Evolutionary conservation across 92 coral and sea anemone species (phyloP).

Genomic region (Epizoanthus stellaris): DNA sequence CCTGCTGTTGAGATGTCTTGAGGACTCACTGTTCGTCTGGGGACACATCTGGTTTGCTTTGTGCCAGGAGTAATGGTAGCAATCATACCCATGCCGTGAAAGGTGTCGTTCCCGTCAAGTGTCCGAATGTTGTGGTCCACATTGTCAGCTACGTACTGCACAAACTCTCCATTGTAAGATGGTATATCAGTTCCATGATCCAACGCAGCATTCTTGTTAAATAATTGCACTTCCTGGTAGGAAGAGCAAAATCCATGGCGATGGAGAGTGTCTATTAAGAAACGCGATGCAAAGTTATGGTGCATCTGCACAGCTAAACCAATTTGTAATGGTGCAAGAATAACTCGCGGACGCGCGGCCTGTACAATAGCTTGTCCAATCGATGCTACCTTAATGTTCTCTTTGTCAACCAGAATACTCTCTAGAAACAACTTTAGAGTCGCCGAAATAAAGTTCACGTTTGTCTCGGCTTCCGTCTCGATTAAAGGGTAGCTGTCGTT

Average conservation of each 20-base stretch:
- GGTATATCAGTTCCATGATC: conserved; percentile 60
- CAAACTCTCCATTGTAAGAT: conserved; percentile 42
- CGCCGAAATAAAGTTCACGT: not conserved
- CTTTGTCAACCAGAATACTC: conserved; percentile 1
- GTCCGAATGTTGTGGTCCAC: conserved; percentile 61
- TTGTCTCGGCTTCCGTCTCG: conserved; percentile 28
- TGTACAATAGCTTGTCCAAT: conserved; percentile 35
- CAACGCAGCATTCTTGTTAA: conserved; percentile 54
- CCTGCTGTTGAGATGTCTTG: no score
- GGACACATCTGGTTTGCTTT: conserved; percentile 41
- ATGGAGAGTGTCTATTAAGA: conserved; percentile 59
- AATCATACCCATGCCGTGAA: conserved; percentile 72
- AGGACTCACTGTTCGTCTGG: not conserved
- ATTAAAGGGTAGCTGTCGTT: conserved; percentile 27
- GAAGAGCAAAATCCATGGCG: conserved; percentile 60
- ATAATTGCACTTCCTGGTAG: conserved; percentile 35
- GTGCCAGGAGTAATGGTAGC: conserved; percentile 70
- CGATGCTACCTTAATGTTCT: conserved; percentile 23
- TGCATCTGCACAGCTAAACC: conserved; percentile 68
- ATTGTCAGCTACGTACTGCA: conserved; percentile 61
- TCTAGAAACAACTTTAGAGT: conserved; percentile 10
- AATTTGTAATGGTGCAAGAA: conserved; percentile 63
- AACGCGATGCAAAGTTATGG: conserved; percentile 57
- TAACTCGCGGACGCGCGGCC: conserved; percentile 50
- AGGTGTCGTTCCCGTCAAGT: conserved; percentile 61